These are phyloP conservation scores for Notarius lentiginosus DNA, from an alignment of 2,113 vertebrate species.

Conservation along the genomic window DNA sequence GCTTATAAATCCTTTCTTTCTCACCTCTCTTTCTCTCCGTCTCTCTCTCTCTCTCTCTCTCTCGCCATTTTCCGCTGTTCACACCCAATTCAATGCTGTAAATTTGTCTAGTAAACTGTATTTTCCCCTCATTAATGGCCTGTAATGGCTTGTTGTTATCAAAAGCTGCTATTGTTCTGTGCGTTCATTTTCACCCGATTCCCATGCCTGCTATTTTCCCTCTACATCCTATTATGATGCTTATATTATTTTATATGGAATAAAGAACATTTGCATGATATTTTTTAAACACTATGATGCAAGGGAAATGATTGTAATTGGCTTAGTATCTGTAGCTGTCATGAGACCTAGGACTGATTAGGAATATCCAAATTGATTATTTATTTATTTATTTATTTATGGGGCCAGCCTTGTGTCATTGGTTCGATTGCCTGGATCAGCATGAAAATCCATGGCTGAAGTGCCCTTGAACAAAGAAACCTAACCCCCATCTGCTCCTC, in stretches of 20 bases:
- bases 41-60: conserved; percentile 15
- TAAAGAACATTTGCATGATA: neutral
- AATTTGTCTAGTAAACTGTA: conserved; percentile 58
- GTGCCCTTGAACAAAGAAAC: too few species aligned
- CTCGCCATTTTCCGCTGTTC: conserved; percentile 33
- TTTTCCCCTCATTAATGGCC: conserved; percentile 42
- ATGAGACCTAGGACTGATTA: neutral
- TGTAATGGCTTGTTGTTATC: conserved; percentile 53
- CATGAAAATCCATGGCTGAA: too few species aligned
- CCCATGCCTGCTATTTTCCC: conserved; percentile 29
- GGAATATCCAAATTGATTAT: neutral
- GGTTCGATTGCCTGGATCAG: too few species aligned
- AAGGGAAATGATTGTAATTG: neutral
- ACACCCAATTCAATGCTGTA: conserved; percentile 51
- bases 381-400: too few species aligned
- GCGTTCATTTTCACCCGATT: conserved; percentile 31
- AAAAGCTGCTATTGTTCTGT: conserved; percentile 51
- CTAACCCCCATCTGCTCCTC: too few species aligned
- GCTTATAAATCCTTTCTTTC: conserved; percentile 20
- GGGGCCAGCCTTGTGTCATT: too few species aligned
- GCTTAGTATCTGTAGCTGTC: neutral
- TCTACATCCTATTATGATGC: conserved; percentile 22
- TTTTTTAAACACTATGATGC: neutral
- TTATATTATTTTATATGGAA: conserved; percentile 20
- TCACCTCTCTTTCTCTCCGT: neutral